Conservation (phyloP, 2,113 vertebrate species). For the Solea senegalensis region DNA sequence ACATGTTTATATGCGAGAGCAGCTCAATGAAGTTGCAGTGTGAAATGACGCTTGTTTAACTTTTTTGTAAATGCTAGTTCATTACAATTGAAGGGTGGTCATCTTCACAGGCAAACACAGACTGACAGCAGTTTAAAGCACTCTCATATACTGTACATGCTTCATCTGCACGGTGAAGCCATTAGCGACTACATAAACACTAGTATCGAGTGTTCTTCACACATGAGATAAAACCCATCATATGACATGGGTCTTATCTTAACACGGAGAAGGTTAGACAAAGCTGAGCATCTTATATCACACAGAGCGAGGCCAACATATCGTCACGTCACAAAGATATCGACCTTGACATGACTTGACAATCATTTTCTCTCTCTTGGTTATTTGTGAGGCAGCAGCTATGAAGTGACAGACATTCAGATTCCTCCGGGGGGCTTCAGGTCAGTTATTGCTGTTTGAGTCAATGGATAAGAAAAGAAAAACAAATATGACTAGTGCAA, state of each 20-base stretch:
- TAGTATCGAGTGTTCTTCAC: constrained; percentile 22
- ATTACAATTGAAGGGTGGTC: constrained; percentile 44
- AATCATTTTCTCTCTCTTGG: not conserved
- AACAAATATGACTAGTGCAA: not conserved
- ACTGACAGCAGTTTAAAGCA: constrained; percentile 56
- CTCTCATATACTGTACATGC: not conserved
- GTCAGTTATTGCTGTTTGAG: not conserved
- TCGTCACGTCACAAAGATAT: constrained; percentile 13
- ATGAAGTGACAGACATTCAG: not conserved
- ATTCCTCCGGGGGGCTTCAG: not conserved
- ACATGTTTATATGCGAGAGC: constrained; percentile 9
- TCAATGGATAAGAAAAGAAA: constrained; percentile 5
- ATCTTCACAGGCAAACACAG: constrained; percentile 52
- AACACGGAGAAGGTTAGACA: constrained; percentile 46
- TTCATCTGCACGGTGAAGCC: constrained; percentile 41
- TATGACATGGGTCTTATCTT: constrained; percentile 41
- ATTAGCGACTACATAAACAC: constrained; percentile 8
- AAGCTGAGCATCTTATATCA: constrained; percentile 38
- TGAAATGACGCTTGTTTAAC: constrained; percentile 25
- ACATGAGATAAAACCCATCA: constrained; percentile 55
- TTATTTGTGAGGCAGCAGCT: not conserved
- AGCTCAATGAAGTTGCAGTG: constrained; percentile 5
- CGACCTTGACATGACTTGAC: not conserved
- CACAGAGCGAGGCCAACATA: constrained; percentile 40
- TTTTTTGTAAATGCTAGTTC: constrained; percentile 35